Evolutionary conservation across 2,797 vertebrate genomes (phyloP).

Genomic region (Mormyrops boulengeri): DNA sequence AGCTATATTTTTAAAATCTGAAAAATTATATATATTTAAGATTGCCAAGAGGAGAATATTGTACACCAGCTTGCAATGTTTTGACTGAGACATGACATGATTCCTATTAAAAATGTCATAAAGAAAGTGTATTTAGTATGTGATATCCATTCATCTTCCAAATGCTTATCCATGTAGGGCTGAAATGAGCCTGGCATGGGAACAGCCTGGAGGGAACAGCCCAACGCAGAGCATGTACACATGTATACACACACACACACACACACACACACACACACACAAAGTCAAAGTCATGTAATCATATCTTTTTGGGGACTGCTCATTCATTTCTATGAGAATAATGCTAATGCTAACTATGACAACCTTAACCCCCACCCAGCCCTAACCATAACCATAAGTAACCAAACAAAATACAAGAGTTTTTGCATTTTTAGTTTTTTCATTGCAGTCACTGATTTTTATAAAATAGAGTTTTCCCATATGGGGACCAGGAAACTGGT

Average conservation of each 20-base stretch:
- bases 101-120: background rate
- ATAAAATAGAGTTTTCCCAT: background rate
- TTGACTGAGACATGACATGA: background rate
- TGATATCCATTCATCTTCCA: background rate
- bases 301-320: too few relatives aligned
- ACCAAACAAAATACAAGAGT: too few relatives aligned
- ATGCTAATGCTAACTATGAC: too few relatives aligned
- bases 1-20: too few relatives aligned
- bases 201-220: background rate
- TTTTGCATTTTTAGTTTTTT: background rate
- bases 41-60: background rate
- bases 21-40: too few relatives aligned
- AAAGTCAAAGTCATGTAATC: too few relatives aligned
- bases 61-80: background rate
- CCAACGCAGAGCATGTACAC: background rate
- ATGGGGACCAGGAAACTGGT: too few relatives aligned
- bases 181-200: background rate
- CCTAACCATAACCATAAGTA: too few relatives aligned
- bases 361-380: too few relatives aligned
- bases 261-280: background rate
- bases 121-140: background rate
- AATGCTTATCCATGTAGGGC: background rate
- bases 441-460: background rate
- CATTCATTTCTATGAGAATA: too few relatives aligned
- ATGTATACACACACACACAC: background rate